Base-by-base conservation (phyloP, 2,797 vertebrate species). In the Arctocebus calabarensis region DNA sequence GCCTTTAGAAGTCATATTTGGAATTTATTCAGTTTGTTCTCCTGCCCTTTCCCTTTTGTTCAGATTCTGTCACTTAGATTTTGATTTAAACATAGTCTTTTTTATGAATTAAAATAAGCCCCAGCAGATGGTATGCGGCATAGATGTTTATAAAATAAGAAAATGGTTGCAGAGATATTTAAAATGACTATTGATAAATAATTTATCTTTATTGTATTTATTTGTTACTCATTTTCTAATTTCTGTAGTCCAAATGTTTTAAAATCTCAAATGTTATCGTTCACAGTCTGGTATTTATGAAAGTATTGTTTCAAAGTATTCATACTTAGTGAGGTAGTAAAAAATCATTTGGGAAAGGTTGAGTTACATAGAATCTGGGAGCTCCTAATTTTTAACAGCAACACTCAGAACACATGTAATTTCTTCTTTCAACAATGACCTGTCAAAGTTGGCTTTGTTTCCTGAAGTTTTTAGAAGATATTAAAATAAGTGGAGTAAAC, bases 1-100 rank as follows among this genome's bases (percentile, higher is more conserved):
- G 98, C 96, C 98, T 98, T 98, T 97, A 94, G 97, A 98, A 98
- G 98, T 98, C 98, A 98, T 98, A 98, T 98, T 97, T 98, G 98
- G 98, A 98, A 98, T 98, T 98, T 98, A 98, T 98, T 98, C 98
- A 97, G 97, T 98, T 97, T 97, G 96, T 98, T 98, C 98, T 98
- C 85, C 95, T 98, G 97, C 97, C 97, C 98, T 98, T 98, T 98
- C 96, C 55, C 97, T 98, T 98, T 98, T 98, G 98, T 98, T 98
- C 98, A 91, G 95, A 97, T 98, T 97, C 98, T 98, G 98, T 98
- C 98, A 97, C 98, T 98, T 98, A 95, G 97, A 94, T 98, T 98
- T 97, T 94, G 97, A 97, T 97, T 98, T 98, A 98, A 98, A 98
- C 97, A 98, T 83, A 97, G 97, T 91, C 95, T 97, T 98, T 98